These are phyloP conservation scores for Eulemur macaco DNA, from an alignment of 2,113 vertebrate genomes.

Conservation along the genomic window DNA sequence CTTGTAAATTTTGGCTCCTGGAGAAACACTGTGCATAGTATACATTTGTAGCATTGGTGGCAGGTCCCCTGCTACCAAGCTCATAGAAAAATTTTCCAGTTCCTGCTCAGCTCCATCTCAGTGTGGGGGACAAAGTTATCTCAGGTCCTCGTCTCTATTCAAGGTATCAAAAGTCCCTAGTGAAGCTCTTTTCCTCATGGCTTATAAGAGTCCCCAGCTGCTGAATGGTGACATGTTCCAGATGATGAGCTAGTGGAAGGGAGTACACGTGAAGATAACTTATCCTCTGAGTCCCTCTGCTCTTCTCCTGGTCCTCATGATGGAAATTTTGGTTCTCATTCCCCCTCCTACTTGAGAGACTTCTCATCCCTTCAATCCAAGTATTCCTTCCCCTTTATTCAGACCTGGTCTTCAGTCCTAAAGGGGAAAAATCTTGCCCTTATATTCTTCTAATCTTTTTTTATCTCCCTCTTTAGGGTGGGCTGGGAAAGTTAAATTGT, in stretches of 20 bases:
- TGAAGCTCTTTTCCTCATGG: neutral
- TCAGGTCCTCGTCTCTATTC: neutral
- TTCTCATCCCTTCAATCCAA: neutral
- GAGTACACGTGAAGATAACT: neutral
- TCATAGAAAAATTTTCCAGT: neutral
- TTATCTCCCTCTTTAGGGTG: neutral
- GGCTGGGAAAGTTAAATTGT: neutral
- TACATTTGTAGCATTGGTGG: neutral
- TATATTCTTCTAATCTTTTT: neutral
- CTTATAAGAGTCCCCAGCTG: neutral
- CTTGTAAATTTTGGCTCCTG: neutral
- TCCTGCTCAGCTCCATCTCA: neutral
- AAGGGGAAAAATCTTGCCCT: neutral
- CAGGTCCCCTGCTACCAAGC: neutral
- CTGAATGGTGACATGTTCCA: neutral
- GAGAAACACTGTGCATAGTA: neutral
- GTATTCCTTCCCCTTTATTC: neutral
- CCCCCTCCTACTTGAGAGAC: neutral
- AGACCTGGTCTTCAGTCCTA: neutral
- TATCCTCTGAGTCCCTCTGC: neutral
- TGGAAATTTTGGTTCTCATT: neutral
- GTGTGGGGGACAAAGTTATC: neutral
- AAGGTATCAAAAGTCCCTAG: neutral
- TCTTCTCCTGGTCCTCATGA: neutral
- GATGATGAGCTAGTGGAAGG: neutral